Evolutionary conservation across 2,888 invertebrate genomes (phyloP).

Genomic region (Meghimatium bilineatum): DNA sequence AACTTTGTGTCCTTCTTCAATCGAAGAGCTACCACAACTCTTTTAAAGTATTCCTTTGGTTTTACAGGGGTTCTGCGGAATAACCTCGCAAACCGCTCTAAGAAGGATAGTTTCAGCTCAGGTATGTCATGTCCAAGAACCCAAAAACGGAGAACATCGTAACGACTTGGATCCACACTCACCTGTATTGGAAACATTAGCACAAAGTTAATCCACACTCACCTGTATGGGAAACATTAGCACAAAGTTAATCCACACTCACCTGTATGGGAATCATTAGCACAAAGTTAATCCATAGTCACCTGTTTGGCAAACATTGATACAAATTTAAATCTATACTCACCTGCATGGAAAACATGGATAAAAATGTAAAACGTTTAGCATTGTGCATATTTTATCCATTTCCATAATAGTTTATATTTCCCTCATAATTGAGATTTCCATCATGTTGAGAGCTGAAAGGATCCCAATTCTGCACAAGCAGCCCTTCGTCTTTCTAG

Average conservation of each 20-base stretch:
- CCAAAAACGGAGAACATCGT: slow-evolving; percentile 75
- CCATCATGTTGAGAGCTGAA: too few relatives aligned
- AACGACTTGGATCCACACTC: slow-evolving; percentile 69
- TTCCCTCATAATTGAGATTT: too few relatives aligned
- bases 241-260: slow-evolving; percentile 71
- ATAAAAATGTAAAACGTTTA: too few relatives aligned
- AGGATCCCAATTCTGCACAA: too few relatives aligned
- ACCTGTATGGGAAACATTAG: slow-evolving; percentile 62
- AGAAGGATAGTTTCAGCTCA: slow-evolving; percentile 56
- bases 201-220: slow-evolving; percentile 71
- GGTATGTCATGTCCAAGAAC: slow-evolving; percentile 72
- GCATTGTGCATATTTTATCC: too few relatives aligned
- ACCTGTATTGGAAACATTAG: slow-evolving; percentile 62
- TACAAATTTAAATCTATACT: too few relatives aligned
- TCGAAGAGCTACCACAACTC: slow-evolving; percentile 74
- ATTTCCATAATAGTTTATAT: too few relatives aligned
- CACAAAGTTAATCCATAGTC: slow-evolving; percentile 70
- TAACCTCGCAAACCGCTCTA: slow-evolving; percentile 49
- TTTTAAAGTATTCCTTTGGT: slow-evolving; percentile 71
- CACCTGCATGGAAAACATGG: too few relatives aligned
- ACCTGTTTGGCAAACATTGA: slow-evolving; percentile 63
- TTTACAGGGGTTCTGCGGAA: slow-evolving; percentile 50
- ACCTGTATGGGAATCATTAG: slow-evolving; percentile 62
- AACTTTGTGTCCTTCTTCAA: slow-evolving; percentile 74
- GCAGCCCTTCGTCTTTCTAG: too few relatives aligned